A percentile compares a stretch with the other conserved stretches of the same genome.
phyloP scores from a whole-genome alignment of 2,113 vertebrate genomes.

The Natator depressus region DNA sequence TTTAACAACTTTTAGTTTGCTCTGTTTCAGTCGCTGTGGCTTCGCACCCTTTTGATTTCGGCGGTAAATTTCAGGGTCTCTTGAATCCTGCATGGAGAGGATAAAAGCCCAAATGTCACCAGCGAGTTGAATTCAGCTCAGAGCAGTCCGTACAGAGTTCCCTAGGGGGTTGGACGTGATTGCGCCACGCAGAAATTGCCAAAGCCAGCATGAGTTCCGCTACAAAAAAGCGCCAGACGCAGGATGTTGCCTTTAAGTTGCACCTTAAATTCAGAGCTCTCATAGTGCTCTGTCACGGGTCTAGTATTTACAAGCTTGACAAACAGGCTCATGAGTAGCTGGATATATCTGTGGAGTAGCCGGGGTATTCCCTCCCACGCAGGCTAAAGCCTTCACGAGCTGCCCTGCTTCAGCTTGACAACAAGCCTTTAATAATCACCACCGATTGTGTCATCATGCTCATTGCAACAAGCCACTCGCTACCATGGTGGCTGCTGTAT shows the following conservation, averaged over 20 bases:
- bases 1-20: rapidly evolving
- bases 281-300: background rate
- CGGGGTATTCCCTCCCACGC: background rate
- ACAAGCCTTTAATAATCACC: background rate
- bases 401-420: background rate
- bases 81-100: background rate
- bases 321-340: background rate
- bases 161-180: background rate
- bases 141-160: background rate
- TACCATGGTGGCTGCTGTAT: background rate
- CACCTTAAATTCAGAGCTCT: rapidly evolving
- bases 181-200: rapidly evolving
- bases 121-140: background rate
- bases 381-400: background rate
- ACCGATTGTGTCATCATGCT: background rate
- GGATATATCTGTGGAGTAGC: background rate
- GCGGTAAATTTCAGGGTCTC: background rate
- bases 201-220: background rate
- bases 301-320: background rate
- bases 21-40: background rate
- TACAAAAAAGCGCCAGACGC: background rate
- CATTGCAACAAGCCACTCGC: background rate
- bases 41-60: background rate
- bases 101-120: background rate
- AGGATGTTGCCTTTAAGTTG: background rate